A percentile compares a stretch with the other conserved stretches of the same genome.
Evolutionary conservation across 2,113 vertebrate genomes (phyloP).

Genomic region (Cavia aperea): DNA sequence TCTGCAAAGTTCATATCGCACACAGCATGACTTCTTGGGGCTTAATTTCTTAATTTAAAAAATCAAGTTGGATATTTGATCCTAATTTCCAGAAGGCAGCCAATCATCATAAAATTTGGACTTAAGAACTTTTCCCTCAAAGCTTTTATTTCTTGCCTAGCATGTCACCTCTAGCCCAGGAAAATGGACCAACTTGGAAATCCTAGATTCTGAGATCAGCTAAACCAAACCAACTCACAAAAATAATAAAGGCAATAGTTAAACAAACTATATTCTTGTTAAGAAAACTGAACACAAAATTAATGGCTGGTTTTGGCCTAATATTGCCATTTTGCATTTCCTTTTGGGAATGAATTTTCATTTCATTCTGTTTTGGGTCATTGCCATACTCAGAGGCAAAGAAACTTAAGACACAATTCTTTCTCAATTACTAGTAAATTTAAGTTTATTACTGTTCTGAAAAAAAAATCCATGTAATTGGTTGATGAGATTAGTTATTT

Average conservation of each 20-base stretch:
- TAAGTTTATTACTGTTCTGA: slow-evolving; percentile 59
- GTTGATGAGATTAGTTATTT: slow-evolving; percentile 64
- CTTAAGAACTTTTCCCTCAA: background rate
- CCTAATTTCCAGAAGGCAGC: slow-evolving; percentile 23
- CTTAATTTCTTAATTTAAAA: slow-evolving; percentile 1
- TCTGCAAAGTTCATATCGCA: background rate
- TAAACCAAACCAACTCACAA: background rate
- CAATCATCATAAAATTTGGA: slow-evolving; percentile 25
- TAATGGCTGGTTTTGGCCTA: background rate
- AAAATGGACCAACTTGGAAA: background rate
- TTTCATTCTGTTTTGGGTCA: slow-evolving; percentile 6
- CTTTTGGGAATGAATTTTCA: slow-evolving; percentile 51
- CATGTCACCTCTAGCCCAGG: background rate
- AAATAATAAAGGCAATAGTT: background rate
- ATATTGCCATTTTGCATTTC: slow-evolving; percentile 33
- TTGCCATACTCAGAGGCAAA: slow-evolving; percentile 40
- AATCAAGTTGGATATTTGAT: slow-evolving; percentile 4
- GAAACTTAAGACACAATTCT: slow-evolving; percentile 40
- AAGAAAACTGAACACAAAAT: background rate
- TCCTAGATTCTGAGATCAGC: background rate
- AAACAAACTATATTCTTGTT: background rate
- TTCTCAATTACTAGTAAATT: slow-evolving; percentile 46
- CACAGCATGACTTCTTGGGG: background rate
- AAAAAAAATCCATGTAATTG: slow-evolving; percentile 49
- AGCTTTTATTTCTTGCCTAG: background rate